Evolutionary conservation across 2,113 vertebrate species (phyloP).

Genomic region (Phyllostomus hastatus): DNA sequence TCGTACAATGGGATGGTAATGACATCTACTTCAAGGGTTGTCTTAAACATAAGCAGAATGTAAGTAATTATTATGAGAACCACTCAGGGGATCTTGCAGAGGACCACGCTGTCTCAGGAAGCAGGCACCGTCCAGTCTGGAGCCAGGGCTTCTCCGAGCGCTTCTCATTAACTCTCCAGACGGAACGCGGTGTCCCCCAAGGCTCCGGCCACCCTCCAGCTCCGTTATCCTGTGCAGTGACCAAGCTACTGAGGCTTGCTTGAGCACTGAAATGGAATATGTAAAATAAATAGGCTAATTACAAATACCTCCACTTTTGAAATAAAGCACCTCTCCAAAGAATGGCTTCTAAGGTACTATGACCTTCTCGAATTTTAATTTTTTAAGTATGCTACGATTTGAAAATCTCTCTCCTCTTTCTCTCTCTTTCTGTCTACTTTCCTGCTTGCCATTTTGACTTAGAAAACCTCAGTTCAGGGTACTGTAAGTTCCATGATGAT

Average conservation of each 20-base stretch:
- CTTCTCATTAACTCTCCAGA: not conserved
- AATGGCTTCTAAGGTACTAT: not conserved
- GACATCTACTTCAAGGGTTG: not conserved
- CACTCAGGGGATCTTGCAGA: rapidly evolving
- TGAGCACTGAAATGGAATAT: not conserved
- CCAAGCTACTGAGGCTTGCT: not conserved
- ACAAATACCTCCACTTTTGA: not conserved
- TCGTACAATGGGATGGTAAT: not conserved
- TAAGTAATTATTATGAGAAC: not conserved
- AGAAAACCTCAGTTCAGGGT: not conserved
- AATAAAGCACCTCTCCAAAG: not conserved
- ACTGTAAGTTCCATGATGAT: not conserved
- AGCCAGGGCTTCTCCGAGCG: not conserved
- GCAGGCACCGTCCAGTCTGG: not conserved
- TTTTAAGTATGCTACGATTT: not conserved
- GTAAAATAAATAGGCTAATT: not conserved
- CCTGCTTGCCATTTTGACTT: not conserved
- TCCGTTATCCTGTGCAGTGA: not conserved
- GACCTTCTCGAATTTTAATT: not conserved
- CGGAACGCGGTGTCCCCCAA: not conserved
- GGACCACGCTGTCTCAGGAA: not conserved
- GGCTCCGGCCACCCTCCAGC: not conserved
- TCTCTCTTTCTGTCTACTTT: not conserved
- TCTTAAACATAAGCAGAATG: not conserved
- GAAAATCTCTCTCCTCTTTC: not conserved